A percentile compares a stretch with the other conserved stretches of the same genome.
Conservation (phyloP, 64 coral and sea anemone genomes). For the Pocillopora verrucosa region DNA sequence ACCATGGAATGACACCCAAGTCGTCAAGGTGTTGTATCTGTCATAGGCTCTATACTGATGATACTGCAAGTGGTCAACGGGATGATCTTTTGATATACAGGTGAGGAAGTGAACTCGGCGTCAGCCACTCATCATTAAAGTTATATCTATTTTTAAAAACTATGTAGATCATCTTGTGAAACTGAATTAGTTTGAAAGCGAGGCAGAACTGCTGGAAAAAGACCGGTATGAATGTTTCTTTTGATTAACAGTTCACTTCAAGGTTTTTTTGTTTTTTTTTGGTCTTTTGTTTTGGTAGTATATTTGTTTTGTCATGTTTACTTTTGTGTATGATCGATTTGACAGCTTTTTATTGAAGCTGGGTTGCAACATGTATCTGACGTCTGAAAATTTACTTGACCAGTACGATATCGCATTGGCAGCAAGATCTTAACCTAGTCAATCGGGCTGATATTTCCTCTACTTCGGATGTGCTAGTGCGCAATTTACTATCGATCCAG, state of each 20-base stretch:
- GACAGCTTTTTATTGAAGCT: too few species aligned
- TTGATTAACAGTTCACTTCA: not conserved
- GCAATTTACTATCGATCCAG: too few species aligned
- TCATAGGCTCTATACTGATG: constrained; percentile 47
- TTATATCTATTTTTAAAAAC: not conserved
- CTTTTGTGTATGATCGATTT: too few species aligned
- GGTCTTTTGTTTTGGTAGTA: too few species aligned
- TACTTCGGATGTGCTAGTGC: too few species aligned
- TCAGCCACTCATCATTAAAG: not conserved
- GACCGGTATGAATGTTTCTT: not conserved
- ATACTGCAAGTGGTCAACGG: constrained; percentile 37
- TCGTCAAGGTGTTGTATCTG: constrained; percentile 63
- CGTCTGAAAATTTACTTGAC: too few species aligned
- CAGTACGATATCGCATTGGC: too few species aligned
- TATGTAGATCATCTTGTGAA: not conserved
- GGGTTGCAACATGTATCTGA: too few species aligned
- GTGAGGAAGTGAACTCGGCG: not conserved
- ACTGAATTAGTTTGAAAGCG: not conserved
- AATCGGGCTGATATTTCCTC: too few species aligned
- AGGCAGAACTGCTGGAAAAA: not conserved
- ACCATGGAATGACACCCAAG: constrained; percentile 54
- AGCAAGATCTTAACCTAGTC: too few species aligned
- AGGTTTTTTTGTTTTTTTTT: not conserved
- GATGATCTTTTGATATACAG: constrained; percentile 57
- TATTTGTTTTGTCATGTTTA: too few species aligned